A percentile compares a stretch with the other conserved stretches of the same genome.
phyloP scores from a whole-genome alignment of 2,113 vertebrate species.

The Shinisaurus crocodilurus region DNA sequence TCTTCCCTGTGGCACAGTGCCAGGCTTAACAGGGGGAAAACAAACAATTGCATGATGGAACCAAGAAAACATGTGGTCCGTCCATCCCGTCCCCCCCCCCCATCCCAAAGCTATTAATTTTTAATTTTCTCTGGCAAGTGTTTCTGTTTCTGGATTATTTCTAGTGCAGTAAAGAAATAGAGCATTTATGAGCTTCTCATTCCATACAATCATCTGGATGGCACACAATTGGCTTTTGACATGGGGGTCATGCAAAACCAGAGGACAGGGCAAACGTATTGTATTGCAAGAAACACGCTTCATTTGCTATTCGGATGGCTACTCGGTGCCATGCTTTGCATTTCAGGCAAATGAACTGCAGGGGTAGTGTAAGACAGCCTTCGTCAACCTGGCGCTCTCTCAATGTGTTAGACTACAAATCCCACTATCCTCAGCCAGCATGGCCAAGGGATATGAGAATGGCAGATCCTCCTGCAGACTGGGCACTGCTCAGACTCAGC shows the following conservation, averaged over 20 bases:
- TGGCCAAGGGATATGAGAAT: no score
- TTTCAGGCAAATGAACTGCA: background rate
- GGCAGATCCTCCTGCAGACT: no score
- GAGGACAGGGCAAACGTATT: constrained; percentile 11
- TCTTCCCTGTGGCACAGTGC: background rate
- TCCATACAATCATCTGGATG: background rate
- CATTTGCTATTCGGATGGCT: background rate
- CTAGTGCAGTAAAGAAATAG: constrained; percentile 28
- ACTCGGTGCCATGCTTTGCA: background rate
- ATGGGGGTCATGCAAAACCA: constrained; percentile 9
- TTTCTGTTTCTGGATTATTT: constrained; percentile 2
- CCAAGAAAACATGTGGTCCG: background rate
- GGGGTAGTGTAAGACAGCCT: no score
- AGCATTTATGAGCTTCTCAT: background rate
- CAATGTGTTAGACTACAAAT: no score
- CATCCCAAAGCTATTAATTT: background rate
- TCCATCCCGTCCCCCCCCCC: no score
- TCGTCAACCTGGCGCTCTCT: no score
- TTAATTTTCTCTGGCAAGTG: background rate
- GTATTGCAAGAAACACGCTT: background rate
- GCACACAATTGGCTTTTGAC: constrained; percentile 17
- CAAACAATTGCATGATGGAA: background rate
- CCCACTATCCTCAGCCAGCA: no score
- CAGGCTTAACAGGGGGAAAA: background rate
- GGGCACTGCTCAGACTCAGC: background rate